Evolutionary conservation across 2,888 invertebrate species (phyloP), one percentile per base, ranked within the genome.

Genomic region (Cheilosia grossa): DNA sequence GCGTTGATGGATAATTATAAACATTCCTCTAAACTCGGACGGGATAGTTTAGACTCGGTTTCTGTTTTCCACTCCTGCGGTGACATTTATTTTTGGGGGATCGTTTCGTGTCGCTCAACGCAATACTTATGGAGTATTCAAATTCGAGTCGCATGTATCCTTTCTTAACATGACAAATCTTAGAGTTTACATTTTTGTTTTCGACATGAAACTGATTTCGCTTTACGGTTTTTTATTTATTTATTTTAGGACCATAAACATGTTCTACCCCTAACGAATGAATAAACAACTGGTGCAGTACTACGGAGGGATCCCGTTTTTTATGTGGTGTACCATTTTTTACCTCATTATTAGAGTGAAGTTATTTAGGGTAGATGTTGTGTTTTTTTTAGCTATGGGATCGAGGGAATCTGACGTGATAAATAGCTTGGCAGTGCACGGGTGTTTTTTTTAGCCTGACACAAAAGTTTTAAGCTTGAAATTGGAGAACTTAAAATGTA

Each of bases 1-100:
- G 30, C 64, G 83, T 37, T 70, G 74, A 80, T 80, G 54, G 80
- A 85, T 81, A 85, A 75, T 85, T 85, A 85, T 81, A 80, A 85
- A 81, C 74, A 83, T 63, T 40, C 47, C 40, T 15, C 15, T n/a
- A 27, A 51, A 40, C 15, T 30, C 30, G 7, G 37, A 53, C 40
- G 63, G 58, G 61, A 70, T 51, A 56, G 66, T 59, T 67, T 66
- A 17, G 64, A 33, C 49, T 59, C 54, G 66, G 58, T 44, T 72
- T 77, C 44, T 42, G 51, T 72, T 42, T 72, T 64, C 51, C 7
- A 44, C 44, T 37, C 56, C 44, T 37, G 49, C 17, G 4, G 74
- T 59, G 83, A 70, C 69, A 83, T 69, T 27, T 58, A 1, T 40
- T 24, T 44, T 53, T 77, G 44, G 80, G 74, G 64, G 83, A 54